Base-by-base conservation (phyloP, 2,113 vertebrate genomes). In the Dissostichus mawsoni region DNA sequence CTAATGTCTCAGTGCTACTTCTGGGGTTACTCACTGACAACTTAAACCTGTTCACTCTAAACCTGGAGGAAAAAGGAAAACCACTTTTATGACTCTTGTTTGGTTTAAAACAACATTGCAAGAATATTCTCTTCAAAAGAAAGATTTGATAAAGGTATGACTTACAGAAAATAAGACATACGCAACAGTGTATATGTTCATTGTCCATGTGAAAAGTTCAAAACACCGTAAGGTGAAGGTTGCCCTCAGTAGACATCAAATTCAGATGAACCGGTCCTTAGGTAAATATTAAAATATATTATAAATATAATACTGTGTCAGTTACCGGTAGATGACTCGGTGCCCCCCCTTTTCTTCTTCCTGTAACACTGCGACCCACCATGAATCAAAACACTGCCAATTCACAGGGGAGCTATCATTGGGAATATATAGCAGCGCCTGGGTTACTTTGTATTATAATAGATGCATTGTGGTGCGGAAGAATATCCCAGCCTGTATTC, bases 371-470 rank as follows among this genome's bases (percentile, higher is more conserved):
- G 59, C 63, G 33, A 79, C 76, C 84, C 81, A 78, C 89, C 85
- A 80, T 94, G 90, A 94, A 94, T 95, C 93, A 93, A 89, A 80
- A 84, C 63, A 18, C 68, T 76, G 57, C 78, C 82, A 85, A 80
- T 76, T 87, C 94, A 93, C 84, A 5, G 25, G 92, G 91, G 94
- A 92, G 89, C 87, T 90, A 92, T 94, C 91, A 84, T 1, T 56
- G 81, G 82, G 88, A 90, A 92, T 92, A 92, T 89, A 90, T 84
- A 85, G 91, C 90, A 69, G 90, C 88, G 85, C 80, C 90, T 69
- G 83, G 90, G 81, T 92, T 91, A 92, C 84, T 92, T 93, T 91
- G 85, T 89, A 93, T 94, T 95, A 90, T 93, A 95, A 94, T 94
- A 91, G 84, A 94, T 93, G 91, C 90, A 93, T 91, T 92, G 92